A percentile compares a stretch with the other conserved stretches of the same genome.
phyloP scores from a whole-genome alignment of 2,113 vertebrate species.

The Blennius ocellaris region DNA sequence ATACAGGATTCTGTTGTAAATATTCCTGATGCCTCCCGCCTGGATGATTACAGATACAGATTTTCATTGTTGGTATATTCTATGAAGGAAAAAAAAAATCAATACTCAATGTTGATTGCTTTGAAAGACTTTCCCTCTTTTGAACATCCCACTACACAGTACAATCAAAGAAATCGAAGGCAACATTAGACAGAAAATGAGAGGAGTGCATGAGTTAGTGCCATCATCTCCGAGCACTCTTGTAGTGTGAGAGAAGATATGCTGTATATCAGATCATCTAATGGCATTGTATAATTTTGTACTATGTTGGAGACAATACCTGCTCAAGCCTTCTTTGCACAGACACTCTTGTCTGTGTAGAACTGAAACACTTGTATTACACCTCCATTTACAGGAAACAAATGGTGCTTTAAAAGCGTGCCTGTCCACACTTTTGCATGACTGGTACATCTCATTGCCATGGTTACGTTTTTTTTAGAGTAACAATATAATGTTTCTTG shows the following conservation, averaged over 20 bases:
- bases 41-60: conserved; percentile 29
- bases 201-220: conserved; percentile 24
- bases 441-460: conserved; percentile 64
- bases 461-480: conserved; percentile 59
- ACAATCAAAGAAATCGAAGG: conserved; percentile 28
- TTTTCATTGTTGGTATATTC: conserved; percentile 29
- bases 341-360: conserved; percentile 32
- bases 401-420: conserved; percentile 75
- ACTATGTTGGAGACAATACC: neutral
- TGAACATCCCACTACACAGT: neutral
- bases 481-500: conserved; percentile 54
- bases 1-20: conserved; percentile 38
- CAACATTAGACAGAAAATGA: conserved; percentile 17
- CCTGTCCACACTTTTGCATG: conserved; percentile 67
- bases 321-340: conserved; percentile 30
- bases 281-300: conserved; percentile 13
- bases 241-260: conserved; percentile 33
- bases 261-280: conserved; percentile 20
- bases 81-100: conserved; percentile 24
- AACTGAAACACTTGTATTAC: conserved; percentile 29
- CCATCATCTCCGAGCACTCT: conserved; percentile 26
- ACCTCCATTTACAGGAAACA: conserved; percentile 58
- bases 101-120: conserved; percentile 41
- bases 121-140: neutral
- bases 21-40: conserved; percentile 22